Base-by-base conservation (phyloP, 2,113 vertebrate genomes). In the Scopus umbretta region DNA sequence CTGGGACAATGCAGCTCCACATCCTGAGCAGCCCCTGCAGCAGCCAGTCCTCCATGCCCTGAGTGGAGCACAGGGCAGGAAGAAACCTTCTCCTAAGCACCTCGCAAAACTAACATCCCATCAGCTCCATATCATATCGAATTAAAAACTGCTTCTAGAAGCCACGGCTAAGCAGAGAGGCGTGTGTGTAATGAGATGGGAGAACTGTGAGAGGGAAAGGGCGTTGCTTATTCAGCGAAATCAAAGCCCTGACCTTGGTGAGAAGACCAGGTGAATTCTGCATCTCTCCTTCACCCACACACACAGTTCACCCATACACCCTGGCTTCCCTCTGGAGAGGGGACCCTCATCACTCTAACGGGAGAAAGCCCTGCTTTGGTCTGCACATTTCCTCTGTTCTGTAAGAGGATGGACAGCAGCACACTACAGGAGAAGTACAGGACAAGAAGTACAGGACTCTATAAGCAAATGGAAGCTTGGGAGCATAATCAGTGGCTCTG, bases 181-280 rank as follows among this genome's bases (percentile, higher is more conserved):
- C n/a, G 89, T 17, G 61, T 29, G 70, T 23, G 72, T 21, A 84
- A 71, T 26, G 84, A 71, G 68, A 83, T 7, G 63, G 75, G 52
- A 52, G 79, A 70, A 63, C 52, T 36, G 53, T 1, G 36, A 72
- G 76, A 79, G 47, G 50, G 58, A 71, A 70, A 67, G 26, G 42
- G 45, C 8, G 0, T 32, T 79, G 83, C 88, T 78, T 29, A 19
- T 49, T 95, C 92, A 90, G 96, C 9, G n/a, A 96, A 96, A 92
- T 43, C 84, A 87, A 97, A 96, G 66, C 84, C 73, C 80, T 78
- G 94, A 97, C 97, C 96, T 97, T 96, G 95, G 30, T 18, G 59
- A 88, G 84, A 71, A 94, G 89, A 80, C 67, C 88, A 92, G 80
- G 73, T 26, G 50, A 90, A 81, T 13, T 90, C 52, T 92, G 87